Percentiles rank a stretch among this genome's conserved stretches.
These are phyloP conservation scores for Nebria brevicollis DNA, from an alignment of 2,888 invertebrate genomes.

Conservation along the genomic window DNA sequence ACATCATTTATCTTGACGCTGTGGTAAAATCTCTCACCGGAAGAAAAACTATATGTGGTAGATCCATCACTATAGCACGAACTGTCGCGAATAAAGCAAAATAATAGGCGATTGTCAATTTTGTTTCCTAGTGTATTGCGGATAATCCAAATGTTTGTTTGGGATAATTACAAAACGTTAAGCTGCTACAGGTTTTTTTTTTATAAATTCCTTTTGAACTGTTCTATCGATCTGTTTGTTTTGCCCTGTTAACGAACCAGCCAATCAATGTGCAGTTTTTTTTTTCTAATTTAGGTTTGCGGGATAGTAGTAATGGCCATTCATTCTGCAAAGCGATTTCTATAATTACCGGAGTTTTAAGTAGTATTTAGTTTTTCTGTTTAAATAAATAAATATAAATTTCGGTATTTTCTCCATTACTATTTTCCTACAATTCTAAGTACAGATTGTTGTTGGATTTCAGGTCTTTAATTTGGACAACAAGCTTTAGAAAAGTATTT, in stretches of 20 bases:
- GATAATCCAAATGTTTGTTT: constrained; percentile 18
- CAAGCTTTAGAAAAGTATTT: no score
- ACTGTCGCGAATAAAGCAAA: constrained; percentile 2
- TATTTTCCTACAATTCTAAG: no score
- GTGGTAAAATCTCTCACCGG: constrained; percentile 15
- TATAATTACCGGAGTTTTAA: neutral
- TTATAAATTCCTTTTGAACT: neutral
- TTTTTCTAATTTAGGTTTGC: neutral
- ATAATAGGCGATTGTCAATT: neutral
- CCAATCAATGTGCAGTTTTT: neutral
- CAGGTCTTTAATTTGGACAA: no score
- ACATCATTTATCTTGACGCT: constrained; percentile 39
- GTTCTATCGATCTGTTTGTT: constrained; percentile 19
- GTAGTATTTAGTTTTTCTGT: no score
- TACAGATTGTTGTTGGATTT: no score
- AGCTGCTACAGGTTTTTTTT: neutral
- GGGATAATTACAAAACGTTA: constrained; percentile 11
- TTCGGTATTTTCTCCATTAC: no score
- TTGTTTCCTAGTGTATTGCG: neutral
- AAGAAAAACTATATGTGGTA: neutral
- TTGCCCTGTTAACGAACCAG: neutral
- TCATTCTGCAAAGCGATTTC: neutral
- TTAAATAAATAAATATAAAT: no score
- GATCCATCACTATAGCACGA: neutral
- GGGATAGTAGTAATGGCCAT: no score